These are phyloP conservation scores for Myotis pilosus DNA, from an alignment of 2,797 vertebrate species.

Conservation along the genomic window DNA sequence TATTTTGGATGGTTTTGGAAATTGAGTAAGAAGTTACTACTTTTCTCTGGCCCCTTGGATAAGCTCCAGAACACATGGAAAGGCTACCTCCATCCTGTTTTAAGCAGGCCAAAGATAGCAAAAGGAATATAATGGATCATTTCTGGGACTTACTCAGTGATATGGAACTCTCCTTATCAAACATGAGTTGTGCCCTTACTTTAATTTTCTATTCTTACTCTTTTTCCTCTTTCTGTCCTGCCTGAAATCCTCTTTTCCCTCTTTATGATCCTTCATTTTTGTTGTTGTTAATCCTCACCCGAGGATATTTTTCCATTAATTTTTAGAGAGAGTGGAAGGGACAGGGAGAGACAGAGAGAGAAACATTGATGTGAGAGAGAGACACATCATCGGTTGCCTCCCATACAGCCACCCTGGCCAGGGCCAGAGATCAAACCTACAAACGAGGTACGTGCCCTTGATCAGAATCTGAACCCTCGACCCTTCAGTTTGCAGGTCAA, in stretches of 20 bases:
- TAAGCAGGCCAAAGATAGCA: not conserved
- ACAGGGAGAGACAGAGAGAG: too few species aligned
- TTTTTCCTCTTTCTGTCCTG: not conserved
- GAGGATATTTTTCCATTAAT: too few species aligned
- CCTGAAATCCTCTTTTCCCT: not conserved
- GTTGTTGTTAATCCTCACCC: too few species aligned
- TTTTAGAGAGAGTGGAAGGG: too few species aligned
- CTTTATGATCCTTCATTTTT: not conserved
- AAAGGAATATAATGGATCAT: not conserved
- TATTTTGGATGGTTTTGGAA: conserved; percentile 22
- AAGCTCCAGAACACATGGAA: not conserved
- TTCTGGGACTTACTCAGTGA: not conserved
- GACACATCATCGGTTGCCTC: too few species aligned
- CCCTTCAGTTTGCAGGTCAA: too few species aligned
- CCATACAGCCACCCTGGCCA: too few species aligned
- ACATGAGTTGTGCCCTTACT: not conserved
- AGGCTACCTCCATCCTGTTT: not conserved
- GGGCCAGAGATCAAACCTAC: too few species aligned
- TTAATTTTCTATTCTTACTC: not conserved
- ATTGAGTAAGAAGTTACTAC: conserved; percentile 17
- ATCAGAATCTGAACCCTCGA: too few species aligned
- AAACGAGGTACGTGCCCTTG: too few species aligned
- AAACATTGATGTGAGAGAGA: too few species aligned
- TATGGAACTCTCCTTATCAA: not conserved
- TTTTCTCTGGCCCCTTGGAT: not conserved